Base-by-base conservation (phyloP, 2,113 vertebrate genomes). In the Burhinus bistriatus region DNA sequence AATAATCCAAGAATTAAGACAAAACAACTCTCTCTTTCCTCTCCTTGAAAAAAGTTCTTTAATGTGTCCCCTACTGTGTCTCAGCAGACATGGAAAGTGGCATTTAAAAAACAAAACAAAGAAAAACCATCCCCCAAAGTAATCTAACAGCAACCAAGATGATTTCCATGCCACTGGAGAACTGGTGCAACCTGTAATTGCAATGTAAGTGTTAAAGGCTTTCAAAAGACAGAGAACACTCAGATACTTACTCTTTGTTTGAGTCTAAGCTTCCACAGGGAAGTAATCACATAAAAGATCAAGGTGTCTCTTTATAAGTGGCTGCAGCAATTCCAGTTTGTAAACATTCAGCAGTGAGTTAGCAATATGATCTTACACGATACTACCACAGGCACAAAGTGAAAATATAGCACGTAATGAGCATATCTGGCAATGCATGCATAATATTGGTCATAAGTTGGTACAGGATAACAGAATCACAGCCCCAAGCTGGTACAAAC, bases 111-210 rank as follows among this genome's bases (percentile, higher is more conserved):
- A 93, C 11, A 87, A 72, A 83, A 20, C 44, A 73, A 87, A 90
- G 32, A 81, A 75, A 91, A 81, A 30, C 9, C 62, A 87, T 45
- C 57, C 71, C 62, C 40, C 68, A 78, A 89, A 89, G 55, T 70
- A 96, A 94, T 61, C 84, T 36, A 75, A 89, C 42, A 70, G 76
- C 68, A 92, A 96, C 91, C 59, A 90, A 80, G 51, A 78, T 47
- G 15, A 86, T 86, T 90, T 86, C 62, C 52, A 64, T 21, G 38
- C 14, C 62, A 69, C 29, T 27, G 23, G n/a, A 96, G 89, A 94
- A 82, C 66, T 86, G 76, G 78, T 70, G 54, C 59, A 93, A 90
- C 90, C 51, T 83, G 85, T 72, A 93, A 83, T 30, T 58, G 51
- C 26, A 80, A 54, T 0, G 1, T 20, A 93, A 88, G 36, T 64